Evolutionary conservation across 2,113 vertebrate species (phyloP).

Genomic region (Potamarius usumacintae): DNA sequence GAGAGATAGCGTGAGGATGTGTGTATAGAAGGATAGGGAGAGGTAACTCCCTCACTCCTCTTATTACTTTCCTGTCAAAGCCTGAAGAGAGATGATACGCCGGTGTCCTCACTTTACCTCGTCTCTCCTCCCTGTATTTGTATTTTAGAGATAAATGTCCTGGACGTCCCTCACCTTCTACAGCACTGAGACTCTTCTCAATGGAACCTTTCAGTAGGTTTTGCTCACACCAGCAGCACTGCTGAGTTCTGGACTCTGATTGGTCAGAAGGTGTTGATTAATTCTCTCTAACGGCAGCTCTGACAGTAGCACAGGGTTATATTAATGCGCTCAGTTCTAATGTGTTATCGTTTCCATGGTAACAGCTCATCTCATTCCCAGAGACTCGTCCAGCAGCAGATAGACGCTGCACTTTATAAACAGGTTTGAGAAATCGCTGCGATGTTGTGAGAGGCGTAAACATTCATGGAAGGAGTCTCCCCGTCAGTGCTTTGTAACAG

Average conservation of each 20-base stretch:
- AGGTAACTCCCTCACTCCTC: not conserved
- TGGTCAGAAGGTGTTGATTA: too few relatives aligned
- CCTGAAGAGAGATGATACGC: constrained; percentile 3
- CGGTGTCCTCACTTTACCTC: not conserved
- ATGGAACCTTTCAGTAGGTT: not conserved
- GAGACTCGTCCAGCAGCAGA: not conserved
- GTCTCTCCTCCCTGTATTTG: not conserved
- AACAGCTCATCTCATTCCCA: not conserved
- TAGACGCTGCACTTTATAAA: not conserved
- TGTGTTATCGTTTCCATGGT: not conserved
- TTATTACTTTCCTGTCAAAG: constrained; percentile 23
- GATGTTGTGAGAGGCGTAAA: too few relatives aligned
- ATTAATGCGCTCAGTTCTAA: too few relatives aligned
- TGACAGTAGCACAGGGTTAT: not conserved
- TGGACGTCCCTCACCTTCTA: not conserved
- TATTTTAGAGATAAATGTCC: not conserved
- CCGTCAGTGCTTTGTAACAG: not conserved
- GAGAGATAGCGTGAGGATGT: not conserved
- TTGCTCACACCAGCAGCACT: too few relatives aligned
- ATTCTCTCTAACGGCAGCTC: too few relatives aligned
- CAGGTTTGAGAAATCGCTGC: not conserved
- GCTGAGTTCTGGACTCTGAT: too few relatives aligned
- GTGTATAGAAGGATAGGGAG: not conserved
- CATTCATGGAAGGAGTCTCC: not conserved
- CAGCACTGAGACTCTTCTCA: not conserved